phyloP scores from a whole-genome alignment of 2,888 invertebrate genomes.

The Monoplex corrugatus region DNA sequence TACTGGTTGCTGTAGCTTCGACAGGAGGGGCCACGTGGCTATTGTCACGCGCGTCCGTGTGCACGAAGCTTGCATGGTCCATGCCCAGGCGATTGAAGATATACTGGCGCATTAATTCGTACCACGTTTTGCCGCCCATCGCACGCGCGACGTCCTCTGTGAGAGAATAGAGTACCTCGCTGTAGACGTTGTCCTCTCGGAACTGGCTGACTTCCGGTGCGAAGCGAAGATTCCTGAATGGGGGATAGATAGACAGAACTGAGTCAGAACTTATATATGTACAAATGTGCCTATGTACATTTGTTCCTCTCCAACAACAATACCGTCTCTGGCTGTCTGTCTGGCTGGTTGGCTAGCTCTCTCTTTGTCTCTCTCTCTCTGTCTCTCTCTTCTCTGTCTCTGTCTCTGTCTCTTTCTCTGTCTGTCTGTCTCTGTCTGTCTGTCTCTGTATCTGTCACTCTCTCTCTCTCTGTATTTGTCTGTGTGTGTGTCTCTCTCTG shows the following conservation, averaged over 20 bases:
- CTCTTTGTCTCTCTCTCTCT: no score
- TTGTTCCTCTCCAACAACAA: no score
- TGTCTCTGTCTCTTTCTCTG: no score
- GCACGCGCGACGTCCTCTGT: slow-evolving; percentile 69
- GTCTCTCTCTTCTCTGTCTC: no score
- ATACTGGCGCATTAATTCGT: slow-evolving; percentile 63
- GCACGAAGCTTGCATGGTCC: slow-evolving; percentile 58
- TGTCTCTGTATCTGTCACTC: no score
- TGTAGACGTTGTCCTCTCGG: slow-evolving; percentile 69
- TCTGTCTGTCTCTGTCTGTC: no score
- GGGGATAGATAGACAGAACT: not conserved
- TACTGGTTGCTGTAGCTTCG: slow-evolving; percentile 43
- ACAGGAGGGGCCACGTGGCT: slow-evolving; percentile 47
- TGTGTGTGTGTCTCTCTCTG: no score
- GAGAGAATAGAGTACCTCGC: slow-evolving; percentile 72
- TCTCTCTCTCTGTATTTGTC: no score
- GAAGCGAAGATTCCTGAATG: slow-evolving; percentile 66
- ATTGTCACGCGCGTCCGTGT: slow-evolving; percentile 37
- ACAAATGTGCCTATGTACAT: no score
- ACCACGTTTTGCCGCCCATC: slow-evolving; percentile 65
- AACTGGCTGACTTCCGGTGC: slow-evolving; percentile 64
- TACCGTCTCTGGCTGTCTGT: no score
- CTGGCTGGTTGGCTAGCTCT: no score
- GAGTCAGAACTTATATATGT: no score
- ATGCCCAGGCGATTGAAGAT: slow-evolving; percentile 67